These are phyloP conservation scores for Alosa alosa DNA, from an alignment of 2,113 vertebrate species.

Conservation along the genomic window DNA sequence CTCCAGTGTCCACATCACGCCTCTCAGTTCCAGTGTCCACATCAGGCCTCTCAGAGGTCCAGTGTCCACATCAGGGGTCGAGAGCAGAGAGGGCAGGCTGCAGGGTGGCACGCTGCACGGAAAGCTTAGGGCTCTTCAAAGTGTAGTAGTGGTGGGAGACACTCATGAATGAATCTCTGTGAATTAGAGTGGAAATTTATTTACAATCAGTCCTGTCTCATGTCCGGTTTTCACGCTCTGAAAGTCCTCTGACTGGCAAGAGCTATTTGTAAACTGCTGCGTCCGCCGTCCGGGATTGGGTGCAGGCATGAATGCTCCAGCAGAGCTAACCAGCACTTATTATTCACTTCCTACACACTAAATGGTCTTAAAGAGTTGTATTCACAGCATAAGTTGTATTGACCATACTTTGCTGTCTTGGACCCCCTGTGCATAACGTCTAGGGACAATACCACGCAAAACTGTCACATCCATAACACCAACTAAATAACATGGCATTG, in stretches of 20 bases:
- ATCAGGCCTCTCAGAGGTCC: background rate
- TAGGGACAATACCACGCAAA: no score
- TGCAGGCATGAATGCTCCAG: background rate
- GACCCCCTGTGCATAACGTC: background rate
- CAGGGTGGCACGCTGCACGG: no score
- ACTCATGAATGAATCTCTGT: background rate
- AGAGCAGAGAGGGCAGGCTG: background rate
- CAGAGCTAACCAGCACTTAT: background rate
- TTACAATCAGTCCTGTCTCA: background rate
- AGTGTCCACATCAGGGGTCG: background rate
- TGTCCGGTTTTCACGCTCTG: background rate
- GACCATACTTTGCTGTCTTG: background rate
- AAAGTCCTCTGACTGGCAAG: slow-evolving; percentile 9
- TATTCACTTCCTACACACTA: background rate
- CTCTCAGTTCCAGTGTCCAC: no score
- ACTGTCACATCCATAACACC: no score
- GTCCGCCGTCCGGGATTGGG: background rate
- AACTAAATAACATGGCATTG: no score
- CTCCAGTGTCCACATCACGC: no score
- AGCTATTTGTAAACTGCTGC: background rate
- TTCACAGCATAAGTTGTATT: background rate
- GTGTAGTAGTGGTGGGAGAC: background rate
- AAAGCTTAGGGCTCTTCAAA: background rate
- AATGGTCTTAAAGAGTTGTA: background rate
- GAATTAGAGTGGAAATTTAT: background rate